Base-by-base conservation (phyloP, 2,888 invertebrate species). In the Noctua pronuba region DNA sequence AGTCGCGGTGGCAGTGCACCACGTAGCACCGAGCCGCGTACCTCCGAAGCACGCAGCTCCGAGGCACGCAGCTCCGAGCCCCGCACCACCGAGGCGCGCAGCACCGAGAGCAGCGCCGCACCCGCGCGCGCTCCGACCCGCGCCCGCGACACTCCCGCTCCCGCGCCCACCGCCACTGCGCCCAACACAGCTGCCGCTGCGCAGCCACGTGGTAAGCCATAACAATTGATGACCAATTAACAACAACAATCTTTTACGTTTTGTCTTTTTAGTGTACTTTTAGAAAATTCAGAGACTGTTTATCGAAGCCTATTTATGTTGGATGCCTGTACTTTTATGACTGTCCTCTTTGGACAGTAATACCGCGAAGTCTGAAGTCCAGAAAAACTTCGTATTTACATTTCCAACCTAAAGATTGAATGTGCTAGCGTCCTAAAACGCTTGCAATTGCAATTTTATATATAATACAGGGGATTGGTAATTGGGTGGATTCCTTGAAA, bases 1-100 rank as follows among this genome's bases (percentile, higher is more conserved):
- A 97, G 97, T 16, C 97, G 97, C 70, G 95, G 96, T 2, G 94
- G 95, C 70, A 95, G 95, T 67, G 95, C 95, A 0, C 93, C 96
- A 10, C 94, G 94, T 79, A 91, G 89, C 38, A 92, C 91, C 1
- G 93, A 91, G 77, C 72, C 92, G 5, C 75, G 75, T n/a, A 44
- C 41, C 13, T n/a, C 65, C 1, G 77, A 77, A 84, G 92, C 96
- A 10, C 94, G 94, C 78, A 90, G 88, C 31, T 92, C 92, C 0
- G 77, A 77, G 84, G 92, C 96, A 11, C 94, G 94, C 78, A 90
- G 89, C 35, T 92, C 92, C 0, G 77, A 77, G 85, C 92, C 96
- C 11, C 94, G 94, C 80, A 90, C 89, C 35, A 92, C 91, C 1
- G 93, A 91, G 77, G 68, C 92, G 21, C 75, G 75, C 31, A 18